Base-by-base conservation (phyloP, 2,797 vertebrate genomes). In the Halcyon smyrnensis region DNA sequence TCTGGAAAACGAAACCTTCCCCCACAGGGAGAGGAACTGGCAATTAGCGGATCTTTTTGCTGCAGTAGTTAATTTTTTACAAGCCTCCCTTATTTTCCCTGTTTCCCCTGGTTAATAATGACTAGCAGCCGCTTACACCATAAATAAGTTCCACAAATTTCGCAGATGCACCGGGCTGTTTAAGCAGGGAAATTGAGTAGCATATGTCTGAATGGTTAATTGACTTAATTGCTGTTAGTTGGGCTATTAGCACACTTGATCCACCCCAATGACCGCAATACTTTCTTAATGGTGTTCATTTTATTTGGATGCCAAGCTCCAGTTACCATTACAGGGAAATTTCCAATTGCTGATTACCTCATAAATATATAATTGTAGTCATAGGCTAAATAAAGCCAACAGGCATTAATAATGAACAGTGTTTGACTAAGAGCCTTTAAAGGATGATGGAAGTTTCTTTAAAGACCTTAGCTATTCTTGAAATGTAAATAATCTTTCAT, bases 241-340 rank as follows among this genome's bases (percentile, higher is more conserved):
- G 97, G 98, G 98, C 96, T 97, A 98, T 98, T 98, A 98, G 98
- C 98, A 97, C 97, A 98, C 98, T 98, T 97, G 98, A 98, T 98
- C 98, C 98, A 98, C 97, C 97, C 98, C 97, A 98, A 97, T 97
- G 97, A 97, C 98, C 98, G 97, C 97, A 95, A 97, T 98, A 98
- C 89, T 85, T 97, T 97, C 96, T 98, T 97, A 98, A 97, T 97
- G 97, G 95, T 76, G 96, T 93, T 97, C 97, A 71, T 98, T 98
- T 98, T 98, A 98, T 98, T 98, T 97, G 96, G 97, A 97, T 94
- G 97, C 97, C 96, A 98, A 98, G 98, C 98, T 98, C 98, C 98
- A 98, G 98, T 98, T 98, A 98, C 98, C 97, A 97, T 98, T 98
- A 98, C 97, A 96, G 98, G 98, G 98, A 98, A 97, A 98, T 98